Evolutionary conservation across 2,888 invertebrate species (phyloP), one percentile per base, ranked within the genome.

Genomic region (Heliconius charithonia): DNA sequence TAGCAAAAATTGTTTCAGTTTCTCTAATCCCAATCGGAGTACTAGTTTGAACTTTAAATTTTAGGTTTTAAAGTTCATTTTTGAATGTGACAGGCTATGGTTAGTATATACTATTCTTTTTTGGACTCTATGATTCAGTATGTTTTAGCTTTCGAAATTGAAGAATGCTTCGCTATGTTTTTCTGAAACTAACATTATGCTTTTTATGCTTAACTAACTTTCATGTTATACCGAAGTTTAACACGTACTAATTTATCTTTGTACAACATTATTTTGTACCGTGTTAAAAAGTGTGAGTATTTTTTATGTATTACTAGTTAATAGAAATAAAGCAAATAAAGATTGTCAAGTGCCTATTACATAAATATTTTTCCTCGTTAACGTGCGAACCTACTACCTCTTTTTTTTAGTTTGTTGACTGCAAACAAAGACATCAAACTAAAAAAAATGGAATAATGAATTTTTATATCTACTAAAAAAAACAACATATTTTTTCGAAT

Each of bases 1-100:
- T 82, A 77, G 82, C 81, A 83, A 83, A 84, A 84, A 84, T 82
- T 83, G 82, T 83, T 83, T 79, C 76, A 79, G 78, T 79, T 77
- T 56, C 79, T 69, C 74, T 59, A 73, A 73, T 51, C 12, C 3
- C 6, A 45, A 3, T 45, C 13, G 73, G 19, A n/a, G n/a, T 29
- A 7, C 25, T 62, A 76, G 66, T 77, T 75, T 78, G 37, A 71
- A 78, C 75, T 77, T 32, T 80, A 77, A 25, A 3, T 3, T 3
- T 1, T 16, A 25, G 0, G 0, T 0, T 0, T 32, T 67, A 79
- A 25, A 71, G 75, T 74, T 29, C 19, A 75, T 32, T 79, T 69
- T 76, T 75, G 22, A 41, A n/a, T 41, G 62, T 59, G 16, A 22
- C 13, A 27, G 22, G 2, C 2, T 12, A 16, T 25, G 37, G 74